A percentile compares a stretch with the other conserved stretches of the same genome.
phyloP scores from a whole-genome alignment of 2,888 invertebrate species.

The Polymixis lichenea region DNA sequence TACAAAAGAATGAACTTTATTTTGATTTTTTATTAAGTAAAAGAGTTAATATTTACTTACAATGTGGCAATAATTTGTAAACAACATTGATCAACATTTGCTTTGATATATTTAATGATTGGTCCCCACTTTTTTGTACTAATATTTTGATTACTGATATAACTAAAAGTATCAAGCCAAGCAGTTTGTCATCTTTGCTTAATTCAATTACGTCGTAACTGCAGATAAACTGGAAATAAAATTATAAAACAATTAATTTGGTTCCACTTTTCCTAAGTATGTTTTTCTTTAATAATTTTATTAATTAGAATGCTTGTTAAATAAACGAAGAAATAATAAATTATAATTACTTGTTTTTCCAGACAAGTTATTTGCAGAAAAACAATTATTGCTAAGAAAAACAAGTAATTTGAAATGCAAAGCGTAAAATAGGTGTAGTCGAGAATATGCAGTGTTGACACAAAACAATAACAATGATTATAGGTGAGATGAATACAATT shows the following conservation, averaged over 20 bases:
- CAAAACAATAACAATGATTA: conserved; percentile 9
- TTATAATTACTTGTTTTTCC: conserved; percentile 13
- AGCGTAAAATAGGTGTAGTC: not conserved
- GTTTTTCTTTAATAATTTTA: not conserved
- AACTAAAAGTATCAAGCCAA: conserved; percentile 75
- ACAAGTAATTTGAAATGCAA: conserved; percentile 32
- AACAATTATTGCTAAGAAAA: conserved; percentile 30
- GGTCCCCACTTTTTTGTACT: conserved; percentile 60
- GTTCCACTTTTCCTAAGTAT: not conserved
- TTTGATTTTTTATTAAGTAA: not conserved
- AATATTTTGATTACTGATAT: conserved; percentile 70
- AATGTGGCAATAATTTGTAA: conserved; percentile 73
- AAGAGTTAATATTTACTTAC: conserved; percentile 71
- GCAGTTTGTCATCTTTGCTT: conserved; percentile 67
- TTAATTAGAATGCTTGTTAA: not conserved
- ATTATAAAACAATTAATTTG: conserved; percentile 1
- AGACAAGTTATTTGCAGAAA: conserved; percentile 13
- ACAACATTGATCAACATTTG: conserved; percentile 71
- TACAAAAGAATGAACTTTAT: not conserved
- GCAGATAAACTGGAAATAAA: conserved; percentile 74
- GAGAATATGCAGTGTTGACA: conserved; percentile 7
- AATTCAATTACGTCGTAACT: conserved; percentile 64
- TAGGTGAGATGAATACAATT: not conserved
- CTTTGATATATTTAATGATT: conserved; percentile 53
- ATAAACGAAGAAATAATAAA: not conserved